Evolutionary conservation across 2,113 vertebrate species (phyloP).

Genomic region (Ardeotis arabs): DNA sequence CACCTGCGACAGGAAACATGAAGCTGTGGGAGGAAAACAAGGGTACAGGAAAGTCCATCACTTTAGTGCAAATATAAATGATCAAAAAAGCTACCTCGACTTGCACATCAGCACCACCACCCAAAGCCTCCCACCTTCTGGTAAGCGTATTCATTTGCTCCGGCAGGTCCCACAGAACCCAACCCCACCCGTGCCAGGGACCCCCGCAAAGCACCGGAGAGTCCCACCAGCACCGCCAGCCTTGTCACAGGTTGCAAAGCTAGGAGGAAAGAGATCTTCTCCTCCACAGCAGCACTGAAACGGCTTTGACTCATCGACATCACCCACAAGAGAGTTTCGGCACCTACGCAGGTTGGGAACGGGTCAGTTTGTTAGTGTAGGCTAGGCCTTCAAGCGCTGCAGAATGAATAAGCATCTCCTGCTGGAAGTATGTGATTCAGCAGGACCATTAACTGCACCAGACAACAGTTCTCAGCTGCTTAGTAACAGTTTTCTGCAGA

Average conservation of each 20-base stretch:
- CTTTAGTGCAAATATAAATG: not conserved
- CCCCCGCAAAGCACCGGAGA: not conserved
- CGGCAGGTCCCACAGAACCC: not conserved
- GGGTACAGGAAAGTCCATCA: not conserved
- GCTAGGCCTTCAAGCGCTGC: not conserved
- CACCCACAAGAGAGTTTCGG: not conserved
- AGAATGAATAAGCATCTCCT: conserved; percentile 42
- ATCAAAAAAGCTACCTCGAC: not conserved
- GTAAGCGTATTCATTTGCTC: not conserved
- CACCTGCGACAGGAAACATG: conserved; percentile 92
- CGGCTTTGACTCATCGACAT: conserved; percentile 12
- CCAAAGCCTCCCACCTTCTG: not conserved
- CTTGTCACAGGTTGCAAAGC: not conserved
- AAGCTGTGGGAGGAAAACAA: conserved; percentile 81
- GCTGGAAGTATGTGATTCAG: conserved; percentile 27
- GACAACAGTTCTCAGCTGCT: not conserved
- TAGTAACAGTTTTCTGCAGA: not conserved
- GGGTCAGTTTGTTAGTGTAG: not conserved
- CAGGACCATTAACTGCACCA: conserved; percentile 2
- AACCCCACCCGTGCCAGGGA: not conserved
- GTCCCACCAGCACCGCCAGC: not conserved
- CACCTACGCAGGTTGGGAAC: not conserved
- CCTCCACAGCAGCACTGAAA: not conserved
- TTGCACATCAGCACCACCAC: rapidly evolving
- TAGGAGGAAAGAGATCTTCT: not conserved